Percentiles rank a stretch among this genome's conserved stretches.
phyloP scores from a whole-genome alignment of 2,888 invertebrate species.

The Neoscelio sp. region DNA sequence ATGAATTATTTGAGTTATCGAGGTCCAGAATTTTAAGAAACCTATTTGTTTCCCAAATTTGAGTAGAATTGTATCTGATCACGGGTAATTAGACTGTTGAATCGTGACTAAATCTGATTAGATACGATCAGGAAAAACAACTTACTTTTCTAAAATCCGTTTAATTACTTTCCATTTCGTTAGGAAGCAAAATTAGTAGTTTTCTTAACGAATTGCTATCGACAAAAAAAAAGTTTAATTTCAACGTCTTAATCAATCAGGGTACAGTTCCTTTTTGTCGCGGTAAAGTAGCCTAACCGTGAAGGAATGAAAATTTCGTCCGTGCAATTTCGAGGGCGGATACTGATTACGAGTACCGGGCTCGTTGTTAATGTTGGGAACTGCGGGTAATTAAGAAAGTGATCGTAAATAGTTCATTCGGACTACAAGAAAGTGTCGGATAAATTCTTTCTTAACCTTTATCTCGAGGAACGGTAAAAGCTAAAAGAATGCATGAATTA shows the following conservation, averaged over 20 bases:
- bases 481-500: neutral
- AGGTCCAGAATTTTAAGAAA: too few species aligned
- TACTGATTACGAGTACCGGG: constrained; percentile 68
- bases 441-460: constrained; percentile 44
- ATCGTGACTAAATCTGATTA: too few species aligned
- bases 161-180: too few species aligned
- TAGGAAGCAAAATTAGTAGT: too few species aligned
- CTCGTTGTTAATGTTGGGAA: constrained; percentile 74
- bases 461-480: constrained; percentile 4
- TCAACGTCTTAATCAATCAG: constrained; percentile 45
- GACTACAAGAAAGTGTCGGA: constrained; percentile 41
- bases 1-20: too few species aligned
- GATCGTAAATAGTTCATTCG: constrained; percentile 74
- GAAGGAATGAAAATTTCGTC: constrained; percentile 64
- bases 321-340: constrained; percentile 64
- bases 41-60: too few species aligned
- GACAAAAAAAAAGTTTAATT: constrained; percentile 16
- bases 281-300: constrained; percentile 28
- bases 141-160: too few species aligned
- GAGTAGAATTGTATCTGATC: too few species aligned
- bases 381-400: constrained; percentile 77
- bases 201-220: too few species aligned
- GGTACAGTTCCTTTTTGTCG: constrained; percentile 45
- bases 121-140: too few species aligned
- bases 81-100: too few species aligned